Conservation (phyloP, 2,113 vertebrate genomes). For the Rhegmatorhina hoffmannsi region DNA sequence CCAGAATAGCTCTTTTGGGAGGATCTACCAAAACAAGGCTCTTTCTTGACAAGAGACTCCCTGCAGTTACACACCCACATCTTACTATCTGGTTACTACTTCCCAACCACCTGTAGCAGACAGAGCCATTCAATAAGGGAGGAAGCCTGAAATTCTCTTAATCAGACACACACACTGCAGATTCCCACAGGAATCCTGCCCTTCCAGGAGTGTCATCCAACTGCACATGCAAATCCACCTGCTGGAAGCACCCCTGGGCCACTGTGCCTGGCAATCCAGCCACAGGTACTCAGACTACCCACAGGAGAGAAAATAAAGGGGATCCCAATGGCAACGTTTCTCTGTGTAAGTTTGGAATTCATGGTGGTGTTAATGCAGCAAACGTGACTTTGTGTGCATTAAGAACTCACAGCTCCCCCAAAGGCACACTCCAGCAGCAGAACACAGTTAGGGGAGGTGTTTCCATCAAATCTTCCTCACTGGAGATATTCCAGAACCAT, state of each 20-base stretch:
- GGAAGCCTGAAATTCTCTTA: neutral
- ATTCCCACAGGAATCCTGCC: neutral
- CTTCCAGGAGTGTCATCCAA: neutral
- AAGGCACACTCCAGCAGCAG: neutral
- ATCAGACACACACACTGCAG: neutral
- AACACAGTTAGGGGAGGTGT: accelerated
- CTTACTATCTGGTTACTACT: neutral
- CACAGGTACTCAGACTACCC: neutral
- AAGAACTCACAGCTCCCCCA: neutral
- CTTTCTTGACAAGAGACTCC: neutral
- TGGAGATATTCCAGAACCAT: neutral
- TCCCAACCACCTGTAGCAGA: neutral
- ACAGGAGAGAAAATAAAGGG: neutral
- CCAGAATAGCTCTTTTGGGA: neutral
- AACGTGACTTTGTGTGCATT: neutral
- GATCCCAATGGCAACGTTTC: neutral
- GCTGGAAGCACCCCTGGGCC: neutral
- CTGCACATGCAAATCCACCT: neutral
- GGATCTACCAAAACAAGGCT: neutral
- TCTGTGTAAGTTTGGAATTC: neutral
- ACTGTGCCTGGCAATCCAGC: conserved; percentile 18
- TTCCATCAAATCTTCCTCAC: neutral
- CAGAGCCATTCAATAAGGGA: neutral
- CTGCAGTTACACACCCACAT: neutral
- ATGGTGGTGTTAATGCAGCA: neutral